Base-by-base conservation (phyloP, 92 coral and sea anemone species). In the Plumapathes pennacea region DNA sequence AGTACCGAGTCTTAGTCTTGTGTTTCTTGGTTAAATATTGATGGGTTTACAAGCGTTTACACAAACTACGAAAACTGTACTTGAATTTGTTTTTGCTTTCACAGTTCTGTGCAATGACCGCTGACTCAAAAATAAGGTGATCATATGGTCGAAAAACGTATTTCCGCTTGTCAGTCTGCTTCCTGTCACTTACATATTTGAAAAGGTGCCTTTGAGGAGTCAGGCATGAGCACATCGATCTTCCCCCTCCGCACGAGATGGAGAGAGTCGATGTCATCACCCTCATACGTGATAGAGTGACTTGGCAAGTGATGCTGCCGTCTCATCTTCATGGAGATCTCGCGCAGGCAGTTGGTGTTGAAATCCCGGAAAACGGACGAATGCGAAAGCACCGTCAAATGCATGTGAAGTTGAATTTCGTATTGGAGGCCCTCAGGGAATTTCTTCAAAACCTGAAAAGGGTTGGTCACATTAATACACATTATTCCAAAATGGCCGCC, bases 371-470 rank as follows among this genome's bases (percentile, higher is more conserved):
- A 94, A 2, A 94, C 64, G 69, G 83, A 89, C 8, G 96, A 94
- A 47, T 94, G 56, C 5, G 95, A 84, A 30, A 94, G 59, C 17
- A 94, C 96, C 7, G 90, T 94, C 21, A 88, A 82, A 62, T 94
- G 99, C 78, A 84, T 81, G 42, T 94, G 96, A 13, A 89, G 88
- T 15, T 80, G 95, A 14, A 94, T 81, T 61, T 94, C 99, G 67
- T 94, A 89, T 62, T 94, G 99, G 9, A 94, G 96, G 12, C 89
- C 89, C 52, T 94, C 88, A 17, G 99, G 99, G 54, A 94, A 94
- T 71, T 72, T 87, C 42, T 85, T 74, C 44, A 94, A 69, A 10
- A 94, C 99, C 99, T 90, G 56, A 13, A 40, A 43, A 19, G 33
- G 23, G n/a, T n/a, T n/a, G n/a, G n/a, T n/a, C n/a, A n/a, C n/a